A percentile compares a stretch with the other conserved stretches of the same genome.
These are phyloP conservation scores for Tetramorium parvispinum DNA, from an alignment of 1,140 invertebrate genomes.

Conservation along the genomic window DNA sequence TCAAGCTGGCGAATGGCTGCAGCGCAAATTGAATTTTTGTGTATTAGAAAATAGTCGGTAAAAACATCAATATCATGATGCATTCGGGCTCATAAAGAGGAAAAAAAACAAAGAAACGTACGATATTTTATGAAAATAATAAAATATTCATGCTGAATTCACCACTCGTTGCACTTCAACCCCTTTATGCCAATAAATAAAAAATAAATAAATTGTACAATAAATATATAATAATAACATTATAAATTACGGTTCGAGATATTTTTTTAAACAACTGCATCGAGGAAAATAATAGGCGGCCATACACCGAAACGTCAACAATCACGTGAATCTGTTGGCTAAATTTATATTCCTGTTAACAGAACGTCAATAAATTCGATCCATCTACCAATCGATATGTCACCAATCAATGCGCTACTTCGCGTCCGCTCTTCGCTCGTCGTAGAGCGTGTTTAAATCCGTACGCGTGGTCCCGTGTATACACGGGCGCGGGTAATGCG, in stretches of 20 bases:
- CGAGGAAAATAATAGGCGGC: not conserved
- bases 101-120: not conserved
- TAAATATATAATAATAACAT: not conserved
- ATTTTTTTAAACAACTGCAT: not conserved
- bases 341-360: not conserved
- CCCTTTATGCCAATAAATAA: not conserved
- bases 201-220: no score
- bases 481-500: slow-evolving; percentile 61
- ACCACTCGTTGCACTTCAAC: not conserved
- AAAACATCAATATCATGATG: not conserved
- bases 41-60: slow-evolving; percentile 18
- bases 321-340: not conserved
- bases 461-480: slow-evolving; percentile 3
- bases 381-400: slow-evolving; percentile 17
- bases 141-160: no score
- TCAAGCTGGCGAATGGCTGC: slow-evolving; percentile 5
- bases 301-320: not conserved
- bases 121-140: not conserved
- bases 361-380: not conserved
- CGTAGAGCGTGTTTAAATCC: slow-evolving; percentile 23
- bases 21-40: slow-evolving; percentile 33
- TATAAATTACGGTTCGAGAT: not conserved
- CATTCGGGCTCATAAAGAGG: not conserved
- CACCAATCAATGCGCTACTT: slow-evolving; percentile 17
- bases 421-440: slow-evolving; percentile 8